phyloP scores from a whole-genome alignment of 2,888 invertebrate species.

The Marronus borbonicus region DNA sequence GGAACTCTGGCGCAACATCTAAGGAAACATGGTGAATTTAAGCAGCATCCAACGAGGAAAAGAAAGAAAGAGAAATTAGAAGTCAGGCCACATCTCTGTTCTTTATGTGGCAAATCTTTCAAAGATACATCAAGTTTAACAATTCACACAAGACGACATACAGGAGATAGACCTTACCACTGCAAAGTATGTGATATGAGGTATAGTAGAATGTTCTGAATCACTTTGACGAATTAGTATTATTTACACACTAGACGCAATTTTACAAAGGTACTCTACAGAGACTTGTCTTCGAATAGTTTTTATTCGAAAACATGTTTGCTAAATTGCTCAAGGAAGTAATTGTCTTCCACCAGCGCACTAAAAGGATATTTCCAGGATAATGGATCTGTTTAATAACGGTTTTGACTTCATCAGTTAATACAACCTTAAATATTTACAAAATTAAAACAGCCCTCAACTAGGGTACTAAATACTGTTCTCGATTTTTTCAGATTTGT shows the following conservation, averaged over 20 bases:
- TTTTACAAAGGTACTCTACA: no score
- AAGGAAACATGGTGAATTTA: conserved; percentile 56
- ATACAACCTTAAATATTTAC: no score
- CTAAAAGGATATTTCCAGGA: no score
- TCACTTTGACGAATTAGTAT: neutral
- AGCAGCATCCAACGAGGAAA: conserved; percentile 44
- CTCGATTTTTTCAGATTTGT: conserved; percentile 60
- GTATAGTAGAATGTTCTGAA: conserved; percentile 52
- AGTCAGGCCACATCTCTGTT: conserved; percentile 60
- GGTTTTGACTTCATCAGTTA: no score
- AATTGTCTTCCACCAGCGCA: no score
- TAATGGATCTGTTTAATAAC: no score
- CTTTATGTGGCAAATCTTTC: conserved; percentile 63
- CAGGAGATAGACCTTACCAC: conserved; percentile 61
- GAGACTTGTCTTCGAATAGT: no score
- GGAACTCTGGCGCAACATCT: conserved; percentile 60
- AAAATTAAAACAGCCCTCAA: no score
- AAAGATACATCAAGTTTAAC: conserved; percentile 62
- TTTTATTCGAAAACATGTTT: no score
- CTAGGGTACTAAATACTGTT: no score
- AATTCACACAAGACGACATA: conserved; percentile 62
- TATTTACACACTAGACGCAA: no score
- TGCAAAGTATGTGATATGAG: conserved; percentile 61
- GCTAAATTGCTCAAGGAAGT: no score
- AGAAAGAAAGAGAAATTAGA: conserved; percentile 46